Evolutionary conservation across 2,888 invertebrate genomes (phyloP).

Genomic region (Orthosia gothica): DNA sequence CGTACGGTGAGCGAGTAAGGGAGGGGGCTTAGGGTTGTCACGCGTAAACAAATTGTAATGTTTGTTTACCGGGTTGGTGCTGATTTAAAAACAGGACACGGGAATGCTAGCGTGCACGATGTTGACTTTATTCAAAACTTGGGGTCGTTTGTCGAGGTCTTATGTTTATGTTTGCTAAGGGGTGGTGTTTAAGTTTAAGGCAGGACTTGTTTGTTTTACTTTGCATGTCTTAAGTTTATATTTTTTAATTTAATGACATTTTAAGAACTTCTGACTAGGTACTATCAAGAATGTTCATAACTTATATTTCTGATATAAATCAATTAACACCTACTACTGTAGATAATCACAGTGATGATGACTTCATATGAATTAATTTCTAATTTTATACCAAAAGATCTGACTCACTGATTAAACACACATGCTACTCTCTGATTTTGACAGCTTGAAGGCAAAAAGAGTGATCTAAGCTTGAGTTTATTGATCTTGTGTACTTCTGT

Average conservation of each 20-base stretch:
- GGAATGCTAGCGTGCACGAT: slow-evolving; percentile 16
- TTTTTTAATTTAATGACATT: not conserved
- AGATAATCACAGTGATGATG: slow-evolving; percentile 27
- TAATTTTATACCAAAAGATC: slow-evolving; percentile 20
- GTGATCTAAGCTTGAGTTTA: slow-evolving; percentile 11
- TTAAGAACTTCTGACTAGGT: not conserved
- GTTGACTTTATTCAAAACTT: slow-evolving; percentile 28
- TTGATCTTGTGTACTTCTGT: slow-evolving; percentile 5
- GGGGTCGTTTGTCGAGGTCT: slow-evolving; percentile 9
- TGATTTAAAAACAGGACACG: slow-evolving; percentile 36
- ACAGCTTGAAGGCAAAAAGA: not conserved
- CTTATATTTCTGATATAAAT: slow-evolving; percentile 25
- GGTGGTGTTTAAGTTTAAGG: slow-evolving; percentile 4
- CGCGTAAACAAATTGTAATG: slow-evolving; percentile 18
- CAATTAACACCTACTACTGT: slow-evolving; percentile 41
- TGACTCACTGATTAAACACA: slow-evolving; percentile 43
- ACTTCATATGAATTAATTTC: slow-evolving; percentile 32
- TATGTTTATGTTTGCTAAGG: slow-evolving; percentile 10
- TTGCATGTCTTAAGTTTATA: not conserved
- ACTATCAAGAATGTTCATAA: not conserved
- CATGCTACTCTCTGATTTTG: slow-evolving; percentile 13
- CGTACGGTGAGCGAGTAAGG: slow-evolving; percentile 4
- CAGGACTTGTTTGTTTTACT: not conserved
- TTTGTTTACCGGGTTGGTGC: slow-evolving; percentile 3
- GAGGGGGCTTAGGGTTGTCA: slow-evolving; percentile 28